These are phyloP conservation scores for Tribolium freemani DNA, from an alignment of 2,888 invertebrate species.

Conservation along the genomic window DNA sequence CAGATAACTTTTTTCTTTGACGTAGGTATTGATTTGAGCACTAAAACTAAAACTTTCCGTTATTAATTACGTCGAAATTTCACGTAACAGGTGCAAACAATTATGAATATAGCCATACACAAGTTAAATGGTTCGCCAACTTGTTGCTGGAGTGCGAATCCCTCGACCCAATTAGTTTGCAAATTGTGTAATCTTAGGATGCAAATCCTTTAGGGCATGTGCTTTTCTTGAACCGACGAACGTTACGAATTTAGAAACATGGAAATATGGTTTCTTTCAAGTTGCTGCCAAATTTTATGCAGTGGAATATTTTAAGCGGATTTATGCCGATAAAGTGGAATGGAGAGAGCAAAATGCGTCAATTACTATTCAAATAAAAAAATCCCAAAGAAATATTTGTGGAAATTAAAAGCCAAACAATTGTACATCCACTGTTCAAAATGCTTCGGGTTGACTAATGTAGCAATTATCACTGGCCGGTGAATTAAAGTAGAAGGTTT, in stretches of 20 bases:
- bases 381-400: too few species aligned
- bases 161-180: not conserved
- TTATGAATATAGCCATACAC: not conserved
- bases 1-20: not conserved
- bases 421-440: too few species aligned
- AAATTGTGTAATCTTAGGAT: not conserved
- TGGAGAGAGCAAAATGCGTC: too few species aligned
- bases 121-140: not conserved
- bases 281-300: not conserved
- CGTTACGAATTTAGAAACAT: too few species aligned
- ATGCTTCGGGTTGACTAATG: not conserved
- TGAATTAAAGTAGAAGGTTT: not conserved
- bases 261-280: too few species aligned
- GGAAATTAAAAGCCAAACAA: too few species aligned
- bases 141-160: not conserved
- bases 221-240: too few species aligned
- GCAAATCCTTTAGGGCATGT: too few species aligned
- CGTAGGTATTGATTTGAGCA: not conserved
- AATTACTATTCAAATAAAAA: too few species aligned
- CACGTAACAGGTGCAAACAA: not conserved
- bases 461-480: not conserved
- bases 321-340: too few species aligned
- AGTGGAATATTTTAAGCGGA: not conserved
- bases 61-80: not conserved
- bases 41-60: not conserved